Evolutionary conservation across 2,888 invertebrate species (phyloP).

Genomic region (Himalopsyche tibetana): DNA sequence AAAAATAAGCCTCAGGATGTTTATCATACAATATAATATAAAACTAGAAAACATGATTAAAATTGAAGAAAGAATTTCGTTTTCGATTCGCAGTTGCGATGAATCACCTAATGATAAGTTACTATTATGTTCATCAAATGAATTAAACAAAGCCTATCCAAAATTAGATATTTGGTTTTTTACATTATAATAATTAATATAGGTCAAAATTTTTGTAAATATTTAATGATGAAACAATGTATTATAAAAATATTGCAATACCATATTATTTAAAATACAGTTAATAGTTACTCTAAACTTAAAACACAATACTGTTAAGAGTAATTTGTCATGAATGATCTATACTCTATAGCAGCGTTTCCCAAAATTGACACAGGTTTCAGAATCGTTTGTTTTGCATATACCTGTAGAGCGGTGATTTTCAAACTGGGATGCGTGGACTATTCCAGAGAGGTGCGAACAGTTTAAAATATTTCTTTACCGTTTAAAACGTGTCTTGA

Average conservation of each 20-base stretch:
- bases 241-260: conserved; percentile 41
- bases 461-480: no score
- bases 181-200: conserved; percentile 2
- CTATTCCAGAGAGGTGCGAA: no score
- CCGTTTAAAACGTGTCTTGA: no score
- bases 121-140: background rate
- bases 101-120: background rate
- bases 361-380: no score
- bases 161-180: background rate
- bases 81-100: background rate
- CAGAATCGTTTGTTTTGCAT: no score
- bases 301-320: conserved; percentile 40
- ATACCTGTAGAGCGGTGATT: no score
- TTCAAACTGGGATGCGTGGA: no score
- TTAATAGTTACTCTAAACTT: conserved; percentile 36
- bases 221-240: conserved; percentile 25
- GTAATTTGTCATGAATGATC: conserved; percentile 37
- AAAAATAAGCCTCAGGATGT: conserved; percentile 38
- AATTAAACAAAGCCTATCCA: background rate
- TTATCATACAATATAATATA: conserved; percentile 36
- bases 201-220: background rate
- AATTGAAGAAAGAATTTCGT: background rate
- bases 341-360: conserved; percentile 8
- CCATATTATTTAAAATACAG: background rate
- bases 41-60: conserved; percentile 22